Evolutionary conservation across 2,888 invertebrate species (phyloP).

Genomic region (Pelosia muscerda): DNA sequence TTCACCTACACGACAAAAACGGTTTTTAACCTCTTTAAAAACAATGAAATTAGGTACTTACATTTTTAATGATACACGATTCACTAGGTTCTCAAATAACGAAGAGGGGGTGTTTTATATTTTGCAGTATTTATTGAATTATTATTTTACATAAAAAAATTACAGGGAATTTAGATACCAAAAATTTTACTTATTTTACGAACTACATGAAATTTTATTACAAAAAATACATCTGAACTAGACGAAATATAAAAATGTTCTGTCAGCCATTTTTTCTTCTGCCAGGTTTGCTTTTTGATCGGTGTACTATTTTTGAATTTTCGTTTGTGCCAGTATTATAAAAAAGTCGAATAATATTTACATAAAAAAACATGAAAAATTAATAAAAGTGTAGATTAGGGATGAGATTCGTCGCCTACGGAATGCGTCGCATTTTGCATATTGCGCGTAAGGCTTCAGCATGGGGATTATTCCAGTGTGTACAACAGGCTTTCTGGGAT

Average conservation of each 20-base stretch:
- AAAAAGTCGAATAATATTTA: not conserved
- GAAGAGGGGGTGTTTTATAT: slow-evolving; percentile 45
- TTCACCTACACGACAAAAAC: no score
- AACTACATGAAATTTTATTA: slow-evolving; percentile 58
- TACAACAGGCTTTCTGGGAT: slow-evolving; percentile 68
- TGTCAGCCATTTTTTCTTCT: slow-evolving; percentile 61
- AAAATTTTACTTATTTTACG: slow-evolving; percentile 51
- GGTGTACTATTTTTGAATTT: slow-evolving; percentile 19
- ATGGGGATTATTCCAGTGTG: slow-evolving; percentile 72
- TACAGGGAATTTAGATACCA: slow-evolving; percentile 57
- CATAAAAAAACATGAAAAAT: not conserved
- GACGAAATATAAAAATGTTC: slow-evolving; percentile 59
- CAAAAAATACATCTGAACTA: slow-evolving; percentile 64
- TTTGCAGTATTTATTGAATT: slow-evolving; percentile 39
- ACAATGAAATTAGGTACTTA: no score
- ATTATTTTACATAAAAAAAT: slow-evolving; percentile 42
- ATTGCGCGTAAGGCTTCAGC: slow-evolving; percentile 70
- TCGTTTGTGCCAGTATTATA: not conserved
- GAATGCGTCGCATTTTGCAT: slow-evolving; percentile 58
- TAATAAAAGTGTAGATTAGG: not conserved
- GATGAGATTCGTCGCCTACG: not conserved
- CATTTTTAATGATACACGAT: slow-evolving; percentile 32
- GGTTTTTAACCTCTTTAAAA: no score
- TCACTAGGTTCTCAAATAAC: slow-evolving; percentile 22
- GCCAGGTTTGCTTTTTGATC: slow-evolving; percentile 37